Percentiles rank a stretch among this genome's conserved stretches.
phyloP scores from a whole-genome alignment of 2,888 invertebrate species.

The Chalcis sispes region DNA sequence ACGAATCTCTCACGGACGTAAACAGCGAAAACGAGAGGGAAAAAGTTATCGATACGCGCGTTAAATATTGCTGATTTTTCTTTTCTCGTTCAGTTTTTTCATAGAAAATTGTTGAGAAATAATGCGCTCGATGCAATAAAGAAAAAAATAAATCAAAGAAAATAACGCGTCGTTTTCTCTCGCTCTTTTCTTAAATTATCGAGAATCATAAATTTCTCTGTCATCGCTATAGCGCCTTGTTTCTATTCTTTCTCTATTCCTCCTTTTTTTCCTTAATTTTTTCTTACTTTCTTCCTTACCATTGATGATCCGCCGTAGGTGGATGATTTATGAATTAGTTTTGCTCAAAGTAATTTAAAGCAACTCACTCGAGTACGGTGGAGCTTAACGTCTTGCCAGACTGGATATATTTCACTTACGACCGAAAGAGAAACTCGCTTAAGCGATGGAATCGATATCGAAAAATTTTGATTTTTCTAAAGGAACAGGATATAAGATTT shows the following conservation, averaged over 20 bases:
- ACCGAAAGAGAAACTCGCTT: too few relatives aligned
- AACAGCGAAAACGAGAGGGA: too few relatives aligned
- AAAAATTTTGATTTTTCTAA: not conserved
- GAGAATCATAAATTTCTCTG: constrained; percentile 29
- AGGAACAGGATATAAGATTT: not conserved
- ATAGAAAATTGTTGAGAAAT: too few relatives aligned
- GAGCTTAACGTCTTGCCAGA: constrained; percentile 10
- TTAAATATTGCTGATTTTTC: too few relatives aligned
- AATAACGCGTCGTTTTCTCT: too few relatives aligned
- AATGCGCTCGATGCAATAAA: too few relatives aligned
- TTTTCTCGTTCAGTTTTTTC: too few relatives aligned
- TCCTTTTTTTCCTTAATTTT: not conserved
- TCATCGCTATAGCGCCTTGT: not conserved
- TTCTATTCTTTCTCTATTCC: not conserved
- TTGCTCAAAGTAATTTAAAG: not conserved
- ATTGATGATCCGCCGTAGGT: not conserved
- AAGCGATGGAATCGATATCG: too few relatives aligned
- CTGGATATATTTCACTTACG: not conserved
- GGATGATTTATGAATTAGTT: constrained; percentile 13
- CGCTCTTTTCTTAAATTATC: constrained; percentile 16
- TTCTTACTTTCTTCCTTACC: too few relatives aligned
- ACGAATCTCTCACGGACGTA: too few relatives aligned
- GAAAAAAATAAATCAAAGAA: too few relatives aligned
- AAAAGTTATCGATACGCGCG: too few relatives aligned
- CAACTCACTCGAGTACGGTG: not conserved